Conservation (phyloP, 1,140 invertebrate species). For the Hyphantria cunea region DNA sequence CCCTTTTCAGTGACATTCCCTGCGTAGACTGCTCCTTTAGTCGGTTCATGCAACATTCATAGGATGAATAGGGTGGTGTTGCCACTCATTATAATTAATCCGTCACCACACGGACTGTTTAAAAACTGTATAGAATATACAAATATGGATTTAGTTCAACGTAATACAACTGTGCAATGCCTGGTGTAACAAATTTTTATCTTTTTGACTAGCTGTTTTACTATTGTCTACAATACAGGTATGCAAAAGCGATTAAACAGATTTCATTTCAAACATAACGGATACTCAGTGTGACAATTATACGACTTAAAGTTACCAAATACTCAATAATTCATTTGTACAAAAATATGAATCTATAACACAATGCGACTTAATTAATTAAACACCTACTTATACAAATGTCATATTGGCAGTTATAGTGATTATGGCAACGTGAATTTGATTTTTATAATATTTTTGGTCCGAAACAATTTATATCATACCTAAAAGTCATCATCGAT, state of each 20-base stretch:
- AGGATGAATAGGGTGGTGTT: too few species aligned
- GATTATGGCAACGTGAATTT: conserved; percentile 78
- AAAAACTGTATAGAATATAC: neutral
- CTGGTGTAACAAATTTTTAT: conserved; percentile 32
- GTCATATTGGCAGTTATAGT: conserved; percentile 76
- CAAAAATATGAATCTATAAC: conserved; percentile 59
- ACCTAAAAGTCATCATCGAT: conserved; percentile 57
- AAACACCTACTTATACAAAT: conserved; percentile 61
- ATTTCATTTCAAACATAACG: conserved; percentile 24
- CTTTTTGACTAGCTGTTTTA: conserved; percentile 41
- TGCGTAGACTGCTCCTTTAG: too few species aligned
- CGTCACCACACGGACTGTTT: too few species aligned
- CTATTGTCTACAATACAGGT: conserved; percentile 32
- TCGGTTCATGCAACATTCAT: too few species aligned
- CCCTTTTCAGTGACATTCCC: too few species aligned
- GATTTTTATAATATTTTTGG: conserved; percentile 78
- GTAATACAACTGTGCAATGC: conserved; percentile 19
- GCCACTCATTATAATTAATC: too few species aligned
- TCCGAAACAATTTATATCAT: conserved; percentile 61
- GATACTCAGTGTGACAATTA: conserved; percentile 20
- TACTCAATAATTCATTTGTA: conserved; percentile 56
- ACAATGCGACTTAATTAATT: conserved; percentile 44
- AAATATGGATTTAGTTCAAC: conserved; percentile 14
- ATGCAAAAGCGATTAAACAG: conserved; percentile 29
- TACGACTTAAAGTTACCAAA: conserved; percentile 24